Percentiles rank a stretch among this genome's conserved stretches.
These are phyloP conservation scores for Automeris io DNA, from an alignment of 2,888 invertebrate genomes.

Conservation along the genomic window DNA sequence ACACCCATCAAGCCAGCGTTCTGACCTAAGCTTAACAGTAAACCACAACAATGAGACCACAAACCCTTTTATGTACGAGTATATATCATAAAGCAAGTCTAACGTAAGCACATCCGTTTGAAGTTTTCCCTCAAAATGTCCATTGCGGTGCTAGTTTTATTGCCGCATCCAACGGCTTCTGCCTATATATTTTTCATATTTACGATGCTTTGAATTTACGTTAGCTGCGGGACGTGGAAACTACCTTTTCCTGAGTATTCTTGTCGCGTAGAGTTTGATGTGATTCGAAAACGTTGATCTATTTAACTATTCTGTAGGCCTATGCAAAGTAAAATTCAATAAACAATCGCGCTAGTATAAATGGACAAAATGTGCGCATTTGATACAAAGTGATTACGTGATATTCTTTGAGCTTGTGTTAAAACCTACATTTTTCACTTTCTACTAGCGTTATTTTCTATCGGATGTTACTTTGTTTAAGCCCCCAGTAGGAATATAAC, in stretches of 20 bases:
- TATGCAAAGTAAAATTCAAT: too few relatives aligned
- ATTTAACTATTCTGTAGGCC: too few relatives aligned
- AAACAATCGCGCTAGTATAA: too few relatives aligned
- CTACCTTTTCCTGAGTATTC: conserved; percentile 15
- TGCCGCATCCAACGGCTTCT: conserved; percentile 33
- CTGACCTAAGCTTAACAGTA: not conserved
- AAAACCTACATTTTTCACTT: too few relatives aligned
- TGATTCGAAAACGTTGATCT: too few relatives aligned
- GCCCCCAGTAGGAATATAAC: too few relatives aligned
- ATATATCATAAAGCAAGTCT: conserved; percentile 15
- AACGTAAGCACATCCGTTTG: conserved; percentile 17
- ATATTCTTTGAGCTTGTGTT: too few relatives aligned
- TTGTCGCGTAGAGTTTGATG: conserved; percentile 14
- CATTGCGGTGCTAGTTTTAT: conserved; percentile 42
- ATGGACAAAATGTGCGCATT: too few relatives aligned
- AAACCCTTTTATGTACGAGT: conserved; percentile 1
- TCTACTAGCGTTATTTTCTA: too few relatives aligned
- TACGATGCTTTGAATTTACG: conserved; percentile 68
- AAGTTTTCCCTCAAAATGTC: conserved; percentile 34
- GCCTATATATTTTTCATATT: conserved; percentile 64
- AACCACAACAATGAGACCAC: conserved; percentile 4
- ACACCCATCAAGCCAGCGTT: too few relatives aligned
- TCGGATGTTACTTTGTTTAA: too few relatives aligned
- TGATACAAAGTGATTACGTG: too few relatives aligned
- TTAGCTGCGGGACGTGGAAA: conserved; percentile 32